These are phyloP conservation scores for Phrynocephalus guinanensis DNA, from an alignment of 2,797 vertebrate species.

Conservation along the genomic window DNA sequence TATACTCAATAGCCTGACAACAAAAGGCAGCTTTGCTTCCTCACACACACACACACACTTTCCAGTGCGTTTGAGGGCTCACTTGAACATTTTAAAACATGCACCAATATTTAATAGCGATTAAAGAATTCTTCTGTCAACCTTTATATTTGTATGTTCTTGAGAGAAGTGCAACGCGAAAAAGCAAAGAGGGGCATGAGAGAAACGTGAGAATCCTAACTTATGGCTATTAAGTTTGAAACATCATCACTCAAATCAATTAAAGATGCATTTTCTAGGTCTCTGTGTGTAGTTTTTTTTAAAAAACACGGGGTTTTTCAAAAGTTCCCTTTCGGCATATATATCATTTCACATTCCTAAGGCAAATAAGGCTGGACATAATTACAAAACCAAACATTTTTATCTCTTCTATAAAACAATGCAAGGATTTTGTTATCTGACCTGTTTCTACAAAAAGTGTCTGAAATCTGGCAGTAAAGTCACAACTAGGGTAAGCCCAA, in stretches of 20 bases:
- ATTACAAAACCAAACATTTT: no score
- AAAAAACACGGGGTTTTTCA: neutral
- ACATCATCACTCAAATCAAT: conserved; percentile 17
- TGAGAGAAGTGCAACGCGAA: neutral
- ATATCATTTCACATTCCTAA: no score
- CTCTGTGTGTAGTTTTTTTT: neutral
- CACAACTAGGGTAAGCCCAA: no score
- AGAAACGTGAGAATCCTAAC: neutral
- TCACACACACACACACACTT: neutral
- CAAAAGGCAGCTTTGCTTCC: conserved; percentile 66
- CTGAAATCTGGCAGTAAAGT: no score
- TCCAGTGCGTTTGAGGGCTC: conserved; percentile 66
- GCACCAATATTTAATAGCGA: conserved; percentile 66
- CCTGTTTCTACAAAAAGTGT: neutral
- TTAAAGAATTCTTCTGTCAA: conserved; percentile 70
- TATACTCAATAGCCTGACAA: conserved; percentile 70
- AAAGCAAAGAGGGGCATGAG: neutral
- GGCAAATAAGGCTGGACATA: no score
- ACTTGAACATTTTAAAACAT: conserved; percentile 71
- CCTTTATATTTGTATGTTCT: conserved; percentile 40
- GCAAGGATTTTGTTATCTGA: neutral
- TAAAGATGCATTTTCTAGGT: neutral
- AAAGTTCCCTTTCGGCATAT: neutral
- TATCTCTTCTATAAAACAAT: no score
- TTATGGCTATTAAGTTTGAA: conserved; percentile 41